Evolutionary conservation across 1,140 invertebrate genomes (phyloP), one percentile per base, ranked within the genome.

Genomic region (Cherax destructor): DNA sequence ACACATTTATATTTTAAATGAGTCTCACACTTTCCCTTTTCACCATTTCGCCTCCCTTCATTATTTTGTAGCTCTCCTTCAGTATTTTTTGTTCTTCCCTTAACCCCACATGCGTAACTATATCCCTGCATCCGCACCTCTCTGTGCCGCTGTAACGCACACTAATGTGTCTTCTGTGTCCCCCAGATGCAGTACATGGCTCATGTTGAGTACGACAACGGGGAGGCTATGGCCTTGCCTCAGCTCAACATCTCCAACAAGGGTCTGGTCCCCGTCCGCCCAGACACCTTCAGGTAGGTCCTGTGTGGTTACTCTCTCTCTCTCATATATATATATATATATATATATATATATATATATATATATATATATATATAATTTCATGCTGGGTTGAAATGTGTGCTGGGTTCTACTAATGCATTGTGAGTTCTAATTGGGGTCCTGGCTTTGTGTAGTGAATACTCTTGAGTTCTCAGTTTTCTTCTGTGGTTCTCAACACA

Each of bases 181-280:
- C 56, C 94, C 59, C 95, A 97, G 97, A 95, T 97, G 93, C 95
- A 96, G 91, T 98, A 98, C 95, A 96, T 96, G 93, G 96, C 98
- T 95, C 96, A 96, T 92, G 95, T 97, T 94, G 96, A 97, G 94
- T 96, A 97, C 95, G 41, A 95, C 92, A 96, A 96, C 94, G 96
- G 96, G 92, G 94, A 95, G 93, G 97, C 97, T 83, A 96, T 98
- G 94, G 94, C 96, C 91, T 95, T 96, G 81, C 97, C 97, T 24
- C 96, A 96, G 93, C 96, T 98, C 92, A 98, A 97, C 95, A 97
- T 98, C 93, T 96, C 97, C 50, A 96, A 96, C 91, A 96, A 95
- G 86, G 97, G 97, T 69, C 95, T 96, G 92, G 97, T 98, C 56
- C 97, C 97, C 47, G 95, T 96, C 88, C 96, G 95, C 91, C 95